Base-by-base conservation (phyloP, 2,113 vertebrate genomes). In the Anthoscopus minutus region DNA sequence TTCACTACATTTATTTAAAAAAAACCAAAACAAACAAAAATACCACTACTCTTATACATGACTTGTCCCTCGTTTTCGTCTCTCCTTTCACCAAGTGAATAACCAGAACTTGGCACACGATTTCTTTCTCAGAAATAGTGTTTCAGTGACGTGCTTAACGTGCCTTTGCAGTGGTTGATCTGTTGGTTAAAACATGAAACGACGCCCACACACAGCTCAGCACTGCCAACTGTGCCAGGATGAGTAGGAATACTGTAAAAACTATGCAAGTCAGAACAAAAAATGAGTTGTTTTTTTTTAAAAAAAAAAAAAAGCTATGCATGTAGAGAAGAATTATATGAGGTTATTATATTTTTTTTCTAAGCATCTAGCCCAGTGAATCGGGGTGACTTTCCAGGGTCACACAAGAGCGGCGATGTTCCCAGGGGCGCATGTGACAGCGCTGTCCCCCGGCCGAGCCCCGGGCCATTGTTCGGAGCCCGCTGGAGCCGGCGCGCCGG, bases 301-400 rank as follows among this genome's bases (percentile, higher is more conserved):
- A 48, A n/a, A n/a, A n/a, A n/a, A n/a, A n/a, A n/a, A n/a, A n/a
- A n/a, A n/a, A 70, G 20, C 24, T 56, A 10, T 13, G 2, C 57
- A 50, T 57, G 11, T 1, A 25, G 35, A 70, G 17, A 25, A 53
- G 62, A 50, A 74, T 9, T 0, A 10, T 3, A 21, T 1, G 17
- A n/a, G 42, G 3, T 16, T 42, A 1, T 4, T 40, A n/a, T 18
- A 0, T n/a, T 12, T 50, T 69, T n/a, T 82, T 21, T 17, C 31
- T 3, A 47, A 10, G 17, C 2, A 16, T 0, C 38, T 83, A 21
- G 28, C 35, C 2, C 15, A 28, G 56, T 0, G 14, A 7, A 2
- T 0, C 10, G 20, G 38, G 69, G 48, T 10, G 47, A 15, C 33
- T 62, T 12, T 54, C 9, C 51, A 6, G 76, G 44, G 42, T 23